A percentile compares a stretch with the other conserved stretches of the same genome.
phyloP scores from a whole-genome alignment of 2,888 invertebrate species.

The Sesia bembeciformis region DNA sequence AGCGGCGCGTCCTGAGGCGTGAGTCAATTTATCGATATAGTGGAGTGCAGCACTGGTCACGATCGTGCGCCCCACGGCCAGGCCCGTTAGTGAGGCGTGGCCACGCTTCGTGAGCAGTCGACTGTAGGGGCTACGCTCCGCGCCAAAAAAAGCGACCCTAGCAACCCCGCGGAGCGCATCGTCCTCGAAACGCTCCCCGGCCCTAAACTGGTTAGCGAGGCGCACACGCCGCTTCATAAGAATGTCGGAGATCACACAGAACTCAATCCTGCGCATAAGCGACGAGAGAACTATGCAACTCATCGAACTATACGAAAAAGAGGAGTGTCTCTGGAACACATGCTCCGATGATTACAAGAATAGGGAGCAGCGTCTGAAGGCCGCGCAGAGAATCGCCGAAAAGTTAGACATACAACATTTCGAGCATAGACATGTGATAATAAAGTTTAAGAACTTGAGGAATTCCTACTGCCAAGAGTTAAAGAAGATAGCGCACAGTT shows the following conservation, averaged over 20 bases:
- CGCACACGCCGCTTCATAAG: background rate
- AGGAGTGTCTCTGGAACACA: conserved; percentile 39
- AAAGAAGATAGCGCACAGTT: conserved; percentile 31
- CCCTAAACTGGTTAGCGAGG: background rate
- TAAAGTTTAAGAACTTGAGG: conserved; percentile 46
- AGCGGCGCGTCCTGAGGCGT: background rate
- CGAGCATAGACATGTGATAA: conserved; percentile 28
- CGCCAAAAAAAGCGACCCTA: background rate
- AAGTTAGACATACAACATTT: conserved; percentile 32
- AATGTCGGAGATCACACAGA: conserved; percentile 3
- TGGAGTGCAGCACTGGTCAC: too few species aligned
- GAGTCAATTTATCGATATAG: background rate
- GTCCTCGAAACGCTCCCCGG: background rate
- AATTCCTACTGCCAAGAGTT: conserved; percentile 46
- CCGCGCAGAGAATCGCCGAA: conserved; percentile 29
- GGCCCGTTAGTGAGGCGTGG: conserved; percentile 23
- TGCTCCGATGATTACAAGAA: conserved; percentile 22
- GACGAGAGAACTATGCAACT: conserved; percentile 26
- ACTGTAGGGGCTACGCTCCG: conserved; percentile 1
- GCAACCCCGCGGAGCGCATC: conserved; percentile 2
- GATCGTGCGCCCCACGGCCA: background rate
- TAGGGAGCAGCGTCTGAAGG: conserved; percentile 15
- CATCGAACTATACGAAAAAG: conserved; percentile 27
- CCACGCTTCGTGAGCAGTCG: conserved; percentile 19
- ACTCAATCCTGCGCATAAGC: conserved; percentile 22